phyloP scores from a whole-genome alignment of 2,888 invertebrate species.

The Cistogaster globosa region DNA sequence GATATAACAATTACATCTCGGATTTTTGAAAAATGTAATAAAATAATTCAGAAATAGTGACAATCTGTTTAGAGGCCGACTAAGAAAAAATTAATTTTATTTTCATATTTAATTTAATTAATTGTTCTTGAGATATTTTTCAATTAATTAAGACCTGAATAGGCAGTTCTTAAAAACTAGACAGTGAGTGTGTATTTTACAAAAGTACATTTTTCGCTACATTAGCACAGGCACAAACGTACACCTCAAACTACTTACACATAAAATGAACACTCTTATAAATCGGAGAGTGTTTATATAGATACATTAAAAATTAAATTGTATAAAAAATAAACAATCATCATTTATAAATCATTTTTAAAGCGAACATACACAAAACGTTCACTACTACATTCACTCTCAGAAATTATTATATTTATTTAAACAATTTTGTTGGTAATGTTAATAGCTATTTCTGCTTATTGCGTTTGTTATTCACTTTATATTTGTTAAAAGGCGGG shows the following conservation, averaged over 20 bases:
- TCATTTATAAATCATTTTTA: conserved; percentile 54
- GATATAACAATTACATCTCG: no score
- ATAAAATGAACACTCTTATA: background rate
- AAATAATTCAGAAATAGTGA: no score
- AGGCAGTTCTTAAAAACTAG: background rate
- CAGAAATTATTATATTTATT: conserved; percentile 15
- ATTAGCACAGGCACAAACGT: background rate
- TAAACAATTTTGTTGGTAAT: conserved; percentile 45
- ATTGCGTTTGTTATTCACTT: conserved; percentile 14
- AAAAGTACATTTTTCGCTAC: background rate
- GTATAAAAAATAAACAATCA: conserved; percentile 29
- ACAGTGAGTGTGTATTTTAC: background rate
- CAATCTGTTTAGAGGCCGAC: no score
- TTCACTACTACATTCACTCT: background rate
- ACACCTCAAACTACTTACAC: no score
- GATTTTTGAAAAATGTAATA: no score
- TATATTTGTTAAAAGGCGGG: conserved; percentile 55
- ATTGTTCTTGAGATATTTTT: no score
- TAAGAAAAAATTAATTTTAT: no score
- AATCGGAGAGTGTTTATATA: conserved; percentile 28
- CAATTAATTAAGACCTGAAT: no score
- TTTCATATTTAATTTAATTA: no score
- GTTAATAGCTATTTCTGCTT: background rate
- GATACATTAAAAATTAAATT: conserved; percentile 49
- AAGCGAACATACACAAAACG: background rate